A percentile compares a stretch with the other conserved stretches of the same genome.
phyloP scores from a whole-genome alignment of 2,113 vertebrate species.

The Pedetes capensis region DNA sequence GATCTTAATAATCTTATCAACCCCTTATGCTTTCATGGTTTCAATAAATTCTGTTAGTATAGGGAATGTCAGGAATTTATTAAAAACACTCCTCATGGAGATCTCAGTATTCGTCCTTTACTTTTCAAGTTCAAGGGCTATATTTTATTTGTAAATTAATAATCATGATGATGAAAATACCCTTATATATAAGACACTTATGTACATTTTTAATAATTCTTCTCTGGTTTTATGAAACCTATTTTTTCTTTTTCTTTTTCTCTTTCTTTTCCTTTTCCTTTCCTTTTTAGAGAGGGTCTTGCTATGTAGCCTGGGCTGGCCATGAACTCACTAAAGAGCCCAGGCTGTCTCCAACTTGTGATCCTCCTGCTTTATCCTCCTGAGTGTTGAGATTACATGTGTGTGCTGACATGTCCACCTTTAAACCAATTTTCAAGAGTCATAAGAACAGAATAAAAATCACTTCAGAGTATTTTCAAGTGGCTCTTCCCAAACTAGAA shows the following conservation, averaged over 20 bases:
- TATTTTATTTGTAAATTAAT: neutral
- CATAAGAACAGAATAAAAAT: neutral
- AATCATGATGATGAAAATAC: neutral
- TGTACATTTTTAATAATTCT: neutral
- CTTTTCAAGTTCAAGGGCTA: neutral
- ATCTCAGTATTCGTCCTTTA: neutral
- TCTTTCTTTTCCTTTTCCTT: too few species aligned
- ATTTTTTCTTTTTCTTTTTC: too few species aligned
- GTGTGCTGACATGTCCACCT: too few species aligned
- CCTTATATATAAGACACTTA: neutral
- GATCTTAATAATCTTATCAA: neutral
- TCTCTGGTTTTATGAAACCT: neutral
- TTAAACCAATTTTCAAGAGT: neutral
- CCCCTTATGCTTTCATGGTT: neutral
- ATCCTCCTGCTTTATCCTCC: too few species aligned
- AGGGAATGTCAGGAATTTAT: neutral
- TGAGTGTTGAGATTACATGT: too few species aligned
- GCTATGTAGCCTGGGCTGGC: too few species aligned
- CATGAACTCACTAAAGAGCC: too few species aligned
- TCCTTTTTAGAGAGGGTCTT: too few species aligned
- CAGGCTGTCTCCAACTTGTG: too few species aligned
- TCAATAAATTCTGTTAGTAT: neutral
- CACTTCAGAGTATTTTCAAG: neutral
- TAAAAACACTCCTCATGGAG: neutral
- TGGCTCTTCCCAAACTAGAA: neutral